Evolutionary conservation across 23 tunicate genomes (phyloP), one percentile per base, ranked within the genome.

Genomic region (Oikopleura vanhoeffeni): DNA sequence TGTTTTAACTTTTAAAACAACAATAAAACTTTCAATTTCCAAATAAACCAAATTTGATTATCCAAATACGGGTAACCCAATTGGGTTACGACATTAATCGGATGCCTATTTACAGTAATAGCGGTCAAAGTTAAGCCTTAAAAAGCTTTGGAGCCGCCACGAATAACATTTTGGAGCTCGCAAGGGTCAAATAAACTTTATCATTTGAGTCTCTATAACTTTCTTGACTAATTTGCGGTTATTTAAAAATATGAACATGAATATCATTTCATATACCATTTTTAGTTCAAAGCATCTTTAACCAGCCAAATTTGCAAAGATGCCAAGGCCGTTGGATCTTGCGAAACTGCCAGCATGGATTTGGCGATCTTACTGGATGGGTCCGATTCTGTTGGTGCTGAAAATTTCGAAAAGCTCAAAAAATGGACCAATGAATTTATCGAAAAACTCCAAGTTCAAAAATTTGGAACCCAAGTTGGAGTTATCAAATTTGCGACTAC

Each of bases 341-440:
- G 97, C 85, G 91, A 91, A 0, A 32, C 90, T 38, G 88, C 90
- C 4, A 71, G 40, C 27, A 91, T 89, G 0, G 97, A 91, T 41
- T 58, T 91, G 1, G 97, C 87, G 30, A 89, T 91, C 57, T 76
- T 91, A 38, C 83, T 91, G 67, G 97, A 91, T 40, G 90, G 90
- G 40, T 87, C 90, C 41, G 77, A 86, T 40, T 85, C 90, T 3
- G 86, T 84, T 35, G 87, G 86, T 34, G 76, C 67, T 33, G 85
- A 85, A 0, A 89, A 85, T 86, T 87, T 91, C 71, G 85, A 89
- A 41, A 87, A 91, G 57, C 67, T 89, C 40, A 91, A 91, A 76
- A 71, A 18, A 18, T 71, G 79, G 79, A 71, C 79, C 2, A 30
- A 30, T 2, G 38, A 71, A 28, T 71, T 71, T 71, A 71, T 71